A percentile compares a stretch with the other conserved stretches of the same genome.
Evolutionary conservation across 2,797 vertebrate species (phyloP).

Genomic region (Eulemur coronatus): DNA sequence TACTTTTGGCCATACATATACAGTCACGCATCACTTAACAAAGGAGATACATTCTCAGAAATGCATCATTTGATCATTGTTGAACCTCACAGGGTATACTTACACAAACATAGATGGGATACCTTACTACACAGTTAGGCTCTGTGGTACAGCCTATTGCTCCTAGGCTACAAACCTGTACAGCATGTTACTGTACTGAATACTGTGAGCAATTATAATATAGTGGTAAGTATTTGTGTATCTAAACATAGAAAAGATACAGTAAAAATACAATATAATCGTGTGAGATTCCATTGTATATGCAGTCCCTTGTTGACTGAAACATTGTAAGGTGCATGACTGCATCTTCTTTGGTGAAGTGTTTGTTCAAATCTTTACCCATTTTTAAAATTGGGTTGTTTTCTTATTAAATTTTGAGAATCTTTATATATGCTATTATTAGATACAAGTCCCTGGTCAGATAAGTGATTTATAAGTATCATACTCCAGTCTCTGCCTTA

Average conservation of each 20-base stretch:
- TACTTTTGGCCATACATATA: accelerated
- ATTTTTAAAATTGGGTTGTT: not conserved
- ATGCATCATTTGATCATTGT: not conserved
- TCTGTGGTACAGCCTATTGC: not conserved
- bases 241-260: not conserved
- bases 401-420: not conserved
- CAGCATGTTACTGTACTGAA: not conserved
- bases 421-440: not conserved
- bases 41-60: not conserved
- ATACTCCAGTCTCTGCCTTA: not conserved
- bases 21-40: not conserved
- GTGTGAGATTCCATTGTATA: not conserved
- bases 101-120: not conserved
- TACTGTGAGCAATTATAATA: not conserved
- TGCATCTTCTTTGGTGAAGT: not conserved
- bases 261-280: not conserved
- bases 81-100: not conserved
- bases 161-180: not conserved
- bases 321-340: not conserved
- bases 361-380: not conserved
- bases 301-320: not conserved
- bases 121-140: not conserved
- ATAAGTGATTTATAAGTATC: not conserved
- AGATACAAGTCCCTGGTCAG: not conserved
- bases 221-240: not conserved